phyloP scores from a whole-genome alignment of 2,113 vertebrate species.

The Bos indicus region DNA sequence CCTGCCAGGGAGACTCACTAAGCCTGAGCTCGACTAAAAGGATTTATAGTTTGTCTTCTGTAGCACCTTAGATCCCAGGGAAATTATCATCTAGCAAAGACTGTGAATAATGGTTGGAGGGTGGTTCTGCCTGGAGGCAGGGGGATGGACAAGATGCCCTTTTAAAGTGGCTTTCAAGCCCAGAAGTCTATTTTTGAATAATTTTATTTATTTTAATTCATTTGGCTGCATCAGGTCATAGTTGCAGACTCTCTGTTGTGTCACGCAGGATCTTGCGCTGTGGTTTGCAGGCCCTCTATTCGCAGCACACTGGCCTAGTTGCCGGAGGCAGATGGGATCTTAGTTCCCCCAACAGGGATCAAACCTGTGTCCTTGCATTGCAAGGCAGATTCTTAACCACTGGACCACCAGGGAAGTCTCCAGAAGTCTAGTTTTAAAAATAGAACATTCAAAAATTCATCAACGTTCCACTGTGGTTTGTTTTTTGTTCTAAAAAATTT shows the following conservation, averaged over 20 bases:
- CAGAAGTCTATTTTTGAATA: background rate
- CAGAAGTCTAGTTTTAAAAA: background rate
- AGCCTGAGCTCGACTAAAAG: background rate
- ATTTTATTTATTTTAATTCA: background rate
- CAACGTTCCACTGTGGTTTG: background rate
- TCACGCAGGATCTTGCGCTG: background rate
- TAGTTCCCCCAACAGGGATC: background rate
- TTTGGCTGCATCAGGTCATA: background rate
- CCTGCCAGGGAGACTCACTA: background rate
- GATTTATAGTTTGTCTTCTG: constrained; percentile 3
- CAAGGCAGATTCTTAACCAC: background rate
- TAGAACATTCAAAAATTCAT: background rate
- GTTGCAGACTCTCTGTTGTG: background rate
- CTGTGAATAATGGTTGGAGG: background rate
- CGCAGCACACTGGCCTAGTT: background rate
- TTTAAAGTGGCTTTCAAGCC: background rate
- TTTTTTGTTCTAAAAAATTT: background rate
- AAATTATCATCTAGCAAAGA: background rate
- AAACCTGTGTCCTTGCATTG: background rate
- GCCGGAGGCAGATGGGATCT: background rate
- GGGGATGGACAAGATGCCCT: background rate
- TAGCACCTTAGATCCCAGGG: background rate
- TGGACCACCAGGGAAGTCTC: background rate
- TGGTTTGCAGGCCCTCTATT: background rate
- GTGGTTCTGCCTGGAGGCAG: background rate